phyloP scores from a whole-genome alignment of 2,888 invertebrate species.

The Phytoseiulus persimilis region DNA sequence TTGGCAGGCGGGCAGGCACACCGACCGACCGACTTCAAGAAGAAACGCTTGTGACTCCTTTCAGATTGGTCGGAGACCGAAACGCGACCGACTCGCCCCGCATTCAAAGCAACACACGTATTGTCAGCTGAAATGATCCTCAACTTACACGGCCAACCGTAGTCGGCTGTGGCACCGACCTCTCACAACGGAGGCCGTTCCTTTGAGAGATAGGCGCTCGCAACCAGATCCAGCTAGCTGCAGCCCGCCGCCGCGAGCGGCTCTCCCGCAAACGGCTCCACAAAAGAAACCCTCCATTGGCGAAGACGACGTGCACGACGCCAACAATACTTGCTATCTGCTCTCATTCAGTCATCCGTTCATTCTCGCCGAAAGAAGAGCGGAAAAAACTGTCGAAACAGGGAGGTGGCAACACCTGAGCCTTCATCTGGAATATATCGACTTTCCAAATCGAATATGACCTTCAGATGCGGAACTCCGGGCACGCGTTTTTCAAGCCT shows the following conservation, averaged over 20 bases:
- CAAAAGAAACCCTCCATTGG: neutral
- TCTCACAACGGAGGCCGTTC: neutral
- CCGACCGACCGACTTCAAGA: constrained; percentile 7
- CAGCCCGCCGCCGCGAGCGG: neutral
- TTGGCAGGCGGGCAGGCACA: neutral
- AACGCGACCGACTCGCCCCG: constrained; percentile 35
- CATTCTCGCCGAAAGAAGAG: neutral
- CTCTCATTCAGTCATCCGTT: neutral
- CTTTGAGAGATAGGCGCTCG: neutral
- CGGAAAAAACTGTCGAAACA: neutral
- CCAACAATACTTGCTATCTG: neutral
- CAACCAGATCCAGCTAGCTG: neutral
- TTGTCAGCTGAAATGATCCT: constrained; percentile 5
- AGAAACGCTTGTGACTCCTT: constrained; percentile 29
- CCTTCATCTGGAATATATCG: neutral
- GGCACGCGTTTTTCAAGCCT: no score
- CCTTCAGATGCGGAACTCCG: no score
- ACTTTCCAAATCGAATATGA: neutral
- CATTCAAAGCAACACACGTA: constrained; percentile 15
- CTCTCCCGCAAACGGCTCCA: neutral
- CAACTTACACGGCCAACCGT: neutral
- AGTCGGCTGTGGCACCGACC: neutral
- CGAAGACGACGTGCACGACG: neutral
- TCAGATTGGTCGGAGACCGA: constrained; percentile 37
- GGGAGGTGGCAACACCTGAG: neutral